Evolutionary conservation across 2,888 invertebrate genomes (phyloP), one percentile per base, ranked within the genome.

Genomic region (Lagria hirta): DNA sequence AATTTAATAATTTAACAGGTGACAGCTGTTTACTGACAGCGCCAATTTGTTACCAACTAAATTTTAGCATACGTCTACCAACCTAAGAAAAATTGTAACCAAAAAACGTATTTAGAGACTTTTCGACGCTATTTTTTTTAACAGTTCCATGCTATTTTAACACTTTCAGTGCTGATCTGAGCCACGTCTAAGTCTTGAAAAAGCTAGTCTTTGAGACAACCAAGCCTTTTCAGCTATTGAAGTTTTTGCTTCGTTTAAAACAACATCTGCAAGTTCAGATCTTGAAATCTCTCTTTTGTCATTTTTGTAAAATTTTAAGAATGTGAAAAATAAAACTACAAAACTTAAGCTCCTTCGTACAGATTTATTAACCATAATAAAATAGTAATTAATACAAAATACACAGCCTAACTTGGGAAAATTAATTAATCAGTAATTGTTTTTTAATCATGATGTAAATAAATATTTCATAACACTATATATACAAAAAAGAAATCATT

Each of bases 391-490:
- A 38, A 41, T 41, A 41, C 20, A 41, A 41, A 41, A 41, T 41
- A 41, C 41, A 41, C 41, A 41, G 41, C 41, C 41, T 32, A 22
- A 26, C 1, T 11, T 38, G 41, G 41, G 41, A 42, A 42, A 27
- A 38, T 12, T 12, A 17, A 38, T 8, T 21, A 38, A 14, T 21
- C 38, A 22, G 7, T n/a, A n/a, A n/a, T n/a, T n/a, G n/a, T n/a
- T n/a, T 30, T 38, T 30, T 23, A 38, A 38, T 17, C 38, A 30
- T 29, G 5, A 5, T n/a, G 14, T 22, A 28, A 11, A 36, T 26
- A 2, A 13, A 13, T n/a, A 27, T 4, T 13, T 12, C 10, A 27
- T n/a, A 18, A 18, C n/a, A n/a, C n/a, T n/a, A n/a, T n/a, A 18
- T n/a, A 6, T 27, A 4, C 10, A 27, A 5, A 27, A 27, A 27